Base-by-base conservation (phyloP, 1,140 invertebrate species). In the Aphelinus atriplicis region DNA sequence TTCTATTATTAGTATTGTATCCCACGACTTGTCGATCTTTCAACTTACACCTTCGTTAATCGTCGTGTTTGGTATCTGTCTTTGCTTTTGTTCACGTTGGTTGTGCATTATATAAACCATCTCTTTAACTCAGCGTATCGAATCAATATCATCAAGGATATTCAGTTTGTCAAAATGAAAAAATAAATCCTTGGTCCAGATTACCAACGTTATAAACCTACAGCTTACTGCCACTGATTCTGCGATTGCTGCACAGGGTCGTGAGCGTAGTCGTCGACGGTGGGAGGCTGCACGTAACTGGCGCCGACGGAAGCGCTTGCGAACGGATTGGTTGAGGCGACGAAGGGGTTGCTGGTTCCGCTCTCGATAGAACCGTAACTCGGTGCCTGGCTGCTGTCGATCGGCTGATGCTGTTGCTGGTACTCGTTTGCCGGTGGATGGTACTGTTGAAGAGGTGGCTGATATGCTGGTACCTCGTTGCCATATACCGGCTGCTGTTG, bases 281-380 rank as follows among this genome's bases (percentile, higher is more conserved):
- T 74, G 7, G 86, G 80, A 3, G 87, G 87, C 57, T 88, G 87
- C 1, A 88, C 85, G 62, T 83, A 60, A 3, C 80, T 80, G 3
- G 85, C 73, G 61, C 75, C 86, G 1, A 87, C 73, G 51, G 84
- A 82, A 45, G 50, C 75, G 50, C 77, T 84, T 50, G 78, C 81
- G 69, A 88, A 88, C 2, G 86, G 86, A 77, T 88, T 88, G 47
- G 85, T 86, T 63, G 87, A 86, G 26, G 26, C 26, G 7, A 57
- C 81, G 76, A 88, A 88, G 26, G 87, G 86, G 78, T 88, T 87
- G 67, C 71, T 84, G 50, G 77, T 73, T 50, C 80, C 82, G n/a
- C 69, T 84, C n/a, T 84, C 83, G 7, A 83, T 88, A 26, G 87
- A 83, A 45, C 87, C 87, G 62, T 88, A 88, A 75, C 80, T 86